Evolutionary conservation across 1,140 invertebrate species (phyloP).

Genomic region (Lepeophtheirus salmonis): DNA sequence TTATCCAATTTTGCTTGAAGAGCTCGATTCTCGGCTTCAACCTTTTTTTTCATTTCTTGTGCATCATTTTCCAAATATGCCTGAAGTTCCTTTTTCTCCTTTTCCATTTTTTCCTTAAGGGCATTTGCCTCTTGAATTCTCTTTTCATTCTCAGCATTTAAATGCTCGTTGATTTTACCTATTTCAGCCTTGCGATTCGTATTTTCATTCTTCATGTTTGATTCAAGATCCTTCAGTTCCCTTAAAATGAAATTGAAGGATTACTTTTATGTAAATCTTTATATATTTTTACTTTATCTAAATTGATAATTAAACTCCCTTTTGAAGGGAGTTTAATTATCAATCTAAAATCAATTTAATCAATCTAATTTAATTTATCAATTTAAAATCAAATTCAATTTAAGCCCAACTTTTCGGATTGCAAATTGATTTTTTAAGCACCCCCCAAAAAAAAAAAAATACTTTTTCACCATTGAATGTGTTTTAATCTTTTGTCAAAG

Average conservation of each 20-base stretch:
- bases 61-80: slow-evolving; percentile 8
- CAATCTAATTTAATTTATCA: too few relatives aligned
- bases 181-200: neutral
- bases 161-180: neutral
- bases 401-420: too few relatives aligned
- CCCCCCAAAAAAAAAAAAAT: too few relatives aligned
- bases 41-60: slow-evolving; percentile 9
- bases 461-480: too few relatives aligned
- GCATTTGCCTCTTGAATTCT: neutral
- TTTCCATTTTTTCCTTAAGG: slow-evolving; percentile 15
- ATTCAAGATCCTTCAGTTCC: slow-evolving; percentile 5
- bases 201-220: neutral
- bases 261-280: too few relatives aligned
- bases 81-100: slow-evolving; percentile 14
- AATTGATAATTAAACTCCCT: too few relatives aligned
- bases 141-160: slow-evolving; percentile 13
- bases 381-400: too few relatives aligned
- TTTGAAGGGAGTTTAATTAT: too few relatives aligned
- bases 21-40: slow-evolving; percentile 2
- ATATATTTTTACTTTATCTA: neutral
- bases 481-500: too few relatives aligned
- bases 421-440: too few relatives aligned
- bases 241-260: neutral
- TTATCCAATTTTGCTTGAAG: slow-evolving; percentile 8
- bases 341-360: too few relatives aligned